phyloP scores from a whole-genome alignment of 2,113 vertebrate species.

The Mormyrus iriodes region DNA sequence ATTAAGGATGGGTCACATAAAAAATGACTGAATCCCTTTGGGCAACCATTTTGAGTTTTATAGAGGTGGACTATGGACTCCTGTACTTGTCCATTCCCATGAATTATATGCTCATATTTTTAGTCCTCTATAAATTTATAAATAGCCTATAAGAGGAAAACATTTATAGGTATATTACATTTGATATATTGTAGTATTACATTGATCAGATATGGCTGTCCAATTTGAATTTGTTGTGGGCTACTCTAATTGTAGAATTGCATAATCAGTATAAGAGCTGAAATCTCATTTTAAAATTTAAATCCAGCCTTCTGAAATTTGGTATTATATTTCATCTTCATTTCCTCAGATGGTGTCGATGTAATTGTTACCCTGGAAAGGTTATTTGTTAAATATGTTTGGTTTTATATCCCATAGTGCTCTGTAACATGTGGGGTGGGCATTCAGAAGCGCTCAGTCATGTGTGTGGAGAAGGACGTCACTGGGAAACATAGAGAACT shows the following conservation, averaged over 20 bases:
- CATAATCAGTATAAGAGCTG: neutral
- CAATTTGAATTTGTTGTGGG: neutral
- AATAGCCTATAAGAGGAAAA: neutral
- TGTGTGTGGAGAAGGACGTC: constrained; percentile 72
- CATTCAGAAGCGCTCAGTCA: constrained; percentile 65
- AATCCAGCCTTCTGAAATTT: neutral
- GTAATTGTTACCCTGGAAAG: neutral
- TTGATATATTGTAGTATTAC: neutral
- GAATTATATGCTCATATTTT: neutral
- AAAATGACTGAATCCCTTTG: neutral
- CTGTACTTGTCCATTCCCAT: neutral
- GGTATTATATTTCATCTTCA: neutral
- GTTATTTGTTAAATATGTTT: neutral
- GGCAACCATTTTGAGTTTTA: neutral
- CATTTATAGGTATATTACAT: neutral
- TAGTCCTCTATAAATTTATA: neutral
- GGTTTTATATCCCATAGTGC: constrained; percentile 56
- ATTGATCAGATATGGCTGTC: neutral
- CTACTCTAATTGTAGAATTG: neutral
- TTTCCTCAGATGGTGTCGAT: neutral
- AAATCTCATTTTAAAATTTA: neutral
- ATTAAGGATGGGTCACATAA: neutral
- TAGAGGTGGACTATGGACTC: neutral
- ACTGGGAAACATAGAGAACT: constrained; percentile 74
- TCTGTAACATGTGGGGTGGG: constrained; percentile 72